A percentile compares a stretch with the other conserved stretches of the same genome.
Conservation (phyloP, 2,113 vertebrate species). For the Cinclus mexicanus region DNA sequence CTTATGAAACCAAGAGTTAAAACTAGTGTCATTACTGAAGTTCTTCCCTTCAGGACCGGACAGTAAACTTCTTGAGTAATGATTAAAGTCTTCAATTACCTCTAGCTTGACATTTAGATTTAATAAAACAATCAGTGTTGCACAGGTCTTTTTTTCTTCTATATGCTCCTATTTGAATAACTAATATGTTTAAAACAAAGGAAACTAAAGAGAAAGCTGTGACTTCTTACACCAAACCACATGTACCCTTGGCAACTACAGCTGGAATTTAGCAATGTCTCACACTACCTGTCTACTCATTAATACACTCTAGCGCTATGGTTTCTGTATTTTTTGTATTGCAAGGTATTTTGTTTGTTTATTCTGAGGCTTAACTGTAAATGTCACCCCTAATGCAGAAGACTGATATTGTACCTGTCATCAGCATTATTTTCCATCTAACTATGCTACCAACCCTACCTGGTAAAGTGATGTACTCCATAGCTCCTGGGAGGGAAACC, state of each 20-base stretch:
- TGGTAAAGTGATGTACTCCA: neutral
- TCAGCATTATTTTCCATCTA: neutral
- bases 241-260: neutral
- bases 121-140: neutral
- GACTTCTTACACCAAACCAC: neutral
- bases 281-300: neutral
- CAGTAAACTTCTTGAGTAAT: neutral
- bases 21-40: neutral
- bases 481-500: neutral
- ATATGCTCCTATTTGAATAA: neutral
- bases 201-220: neutral
- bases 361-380: neutral
- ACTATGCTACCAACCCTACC: neutral
- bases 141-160: neutral
- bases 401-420: neutral
- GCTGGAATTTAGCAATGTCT: neutral
- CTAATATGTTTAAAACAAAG: neutral
- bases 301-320: neutral
- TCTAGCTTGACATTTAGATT: neutral
- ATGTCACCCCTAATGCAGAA: neutral
- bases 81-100: neutral
- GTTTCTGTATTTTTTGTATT: neutral
- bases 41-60: neutral
- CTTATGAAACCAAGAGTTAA: neutral
- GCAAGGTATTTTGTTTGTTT: neutral